A percentile compares a stretch with the other conserved stretches of the same genome.
phyloP scores from a whole-genome alignment of 2,888 invertebrate genomes.

The Portevinia maculata region DNA sequence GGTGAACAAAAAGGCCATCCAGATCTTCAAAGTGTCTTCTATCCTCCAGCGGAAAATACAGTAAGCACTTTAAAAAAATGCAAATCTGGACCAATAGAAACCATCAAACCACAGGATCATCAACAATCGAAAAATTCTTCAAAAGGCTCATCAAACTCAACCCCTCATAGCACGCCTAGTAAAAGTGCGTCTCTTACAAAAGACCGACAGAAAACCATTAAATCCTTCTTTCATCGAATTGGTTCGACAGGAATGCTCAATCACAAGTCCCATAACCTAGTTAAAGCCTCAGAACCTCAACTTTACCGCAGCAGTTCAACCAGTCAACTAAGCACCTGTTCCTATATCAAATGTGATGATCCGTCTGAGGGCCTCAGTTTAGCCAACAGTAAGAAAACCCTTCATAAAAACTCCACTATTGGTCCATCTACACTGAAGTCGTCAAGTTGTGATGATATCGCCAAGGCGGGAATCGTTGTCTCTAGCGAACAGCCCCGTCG shows the following conservation, averaged over 20 bases:
- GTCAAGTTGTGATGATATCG: constrained; percentile 89
- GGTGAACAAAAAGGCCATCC: constrained; percentile 85
- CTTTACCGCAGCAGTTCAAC: constrained; percentile 91
- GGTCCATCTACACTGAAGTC: constrained; percentile 84
- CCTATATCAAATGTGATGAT: constrained; percentile 90
- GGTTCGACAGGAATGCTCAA: constrained; percentile 91
- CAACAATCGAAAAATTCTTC: constrained; percentile 29
- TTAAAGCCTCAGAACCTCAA: constrained; percentile 80
- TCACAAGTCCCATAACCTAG: constrained; percentile 81
- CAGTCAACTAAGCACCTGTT: constrained; percentile 87
- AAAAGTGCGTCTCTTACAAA: constrained; percentile 64
- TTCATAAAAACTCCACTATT: constrained; percentile 81
- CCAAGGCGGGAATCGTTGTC: constrained; percentile 84
- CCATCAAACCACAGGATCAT: constrained; percentile 77
- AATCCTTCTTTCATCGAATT: constrained; percentile 89
- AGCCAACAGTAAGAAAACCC: constrained; percentile 83
- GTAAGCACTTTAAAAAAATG: constrained; percentile 83
- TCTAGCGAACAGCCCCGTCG: constrained; percentile 84
- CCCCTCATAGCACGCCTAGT: constrained; percentile 42
- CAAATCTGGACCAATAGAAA: constrained; percentile 85
- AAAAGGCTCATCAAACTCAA: constrained; percentile 17
- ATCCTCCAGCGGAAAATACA: constrained; percentile 78
- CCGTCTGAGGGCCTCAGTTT: constrained; percentile 91
- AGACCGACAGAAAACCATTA: constrained; percentile 85
- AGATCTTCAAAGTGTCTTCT: constrained; percentile 83